Base-by-base conservation (phyloP, 2,888 invertebrate species). In the Rotaria sp. region DNA sequence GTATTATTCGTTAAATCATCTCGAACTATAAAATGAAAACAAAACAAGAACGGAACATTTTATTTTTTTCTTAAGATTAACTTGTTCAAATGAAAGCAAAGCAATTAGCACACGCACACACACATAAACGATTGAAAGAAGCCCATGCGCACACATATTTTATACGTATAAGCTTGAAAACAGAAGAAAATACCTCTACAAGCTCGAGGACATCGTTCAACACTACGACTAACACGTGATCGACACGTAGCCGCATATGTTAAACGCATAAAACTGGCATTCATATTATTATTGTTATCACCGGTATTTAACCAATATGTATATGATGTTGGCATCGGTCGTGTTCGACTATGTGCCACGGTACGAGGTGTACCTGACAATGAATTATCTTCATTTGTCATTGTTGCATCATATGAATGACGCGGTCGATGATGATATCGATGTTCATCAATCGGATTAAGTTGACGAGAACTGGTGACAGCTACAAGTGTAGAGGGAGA, bases 301-400 rank as follows among this genome's bases (percentile, higher is more conserved):
- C 67, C 67, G 80, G 80, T 80, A 80, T 80, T 80, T 45, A 80
- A 80, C 80, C 80, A 80, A 80, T 45, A 80, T 24, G 24, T 26
- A n/a, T 80, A 80, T 0, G 45, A 80, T 41, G 41, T 35, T 5
- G 80, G 41, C 80, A 45, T 35, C 35, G 67, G 67, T 35, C 67
- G 67, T 41, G 41, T n/a, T n/a, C 45, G 41, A 41, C 26, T n/a
- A n/a, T 13, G 26, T 80, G 80, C 80, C 13, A 11, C 2, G 45
- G 80, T 45, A 80, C 80, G 80, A 45, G 80, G 45, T 15, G 80
- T 45, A 80, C 80, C 80, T 45, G 80, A n/a, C 21, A 80, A n/a
- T 13, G 80, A 80, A 45, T 45, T 80, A 45, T 80, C 45, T 26
- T 41, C 45, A 80, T 41, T 80, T n/a, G 45, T 26, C 11, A n/a